Evolutionary conservation across 1,140 invertebrate species (phyloP).

Genomic region (Vanessa atalanta): DNA sequence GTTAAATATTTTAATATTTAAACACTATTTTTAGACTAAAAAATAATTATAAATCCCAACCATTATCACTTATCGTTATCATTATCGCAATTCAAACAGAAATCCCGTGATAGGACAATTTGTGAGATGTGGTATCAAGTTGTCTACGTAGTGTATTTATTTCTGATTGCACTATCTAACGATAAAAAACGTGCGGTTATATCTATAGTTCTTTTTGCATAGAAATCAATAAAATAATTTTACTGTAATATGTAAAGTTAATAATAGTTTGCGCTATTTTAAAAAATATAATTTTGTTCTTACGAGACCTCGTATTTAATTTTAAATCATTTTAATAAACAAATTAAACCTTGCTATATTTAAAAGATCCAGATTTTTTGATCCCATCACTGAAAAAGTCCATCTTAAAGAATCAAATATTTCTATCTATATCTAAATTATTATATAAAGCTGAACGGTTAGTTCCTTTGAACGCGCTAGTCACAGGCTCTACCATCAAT

Average conservation of each 20-base stretch:
- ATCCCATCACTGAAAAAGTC: too few relatives aligned
- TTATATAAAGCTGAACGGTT: too few relatives aligned
- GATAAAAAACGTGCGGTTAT: constrained; percentile 46
- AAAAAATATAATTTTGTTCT: too few relatives aligned
- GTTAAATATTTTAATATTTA: neutral
- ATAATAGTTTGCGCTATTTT: too few relatives aligned
- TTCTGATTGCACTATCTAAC: constrained; percentile 61
- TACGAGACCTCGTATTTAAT: too few relatives aligned
- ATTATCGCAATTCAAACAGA: constrained; percentile 61
- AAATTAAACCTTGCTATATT: too few relatives aligned
- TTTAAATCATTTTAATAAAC: too few relatives aligned
- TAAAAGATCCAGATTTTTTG: too few relatives aligned
- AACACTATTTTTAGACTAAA: constrained; percentile 19
- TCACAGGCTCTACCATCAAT: too few relatives aligned
- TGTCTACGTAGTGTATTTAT: constrained; percentile 62
- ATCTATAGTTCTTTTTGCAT: constrained; percentile 45
- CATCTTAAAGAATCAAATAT: too few relatives aligned
- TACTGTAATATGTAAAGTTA: neutral
- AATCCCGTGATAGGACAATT: constrained; percentile 59
- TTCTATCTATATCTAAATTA: too few relatives aligned
- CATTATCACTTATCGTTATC: constrained; percentile 56
- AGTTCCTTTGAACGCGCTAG: too few relatives aligned
- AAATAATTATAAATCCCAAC: constrained; percentile 47
- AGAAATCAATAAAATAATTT: constrained; percentile 32
- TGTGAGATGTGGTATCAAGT: constrained; percentile 66